Base-by-base conservation (phyloP, 2,797 vertebrate species). In the Chloroceryle amazona region DNA sequence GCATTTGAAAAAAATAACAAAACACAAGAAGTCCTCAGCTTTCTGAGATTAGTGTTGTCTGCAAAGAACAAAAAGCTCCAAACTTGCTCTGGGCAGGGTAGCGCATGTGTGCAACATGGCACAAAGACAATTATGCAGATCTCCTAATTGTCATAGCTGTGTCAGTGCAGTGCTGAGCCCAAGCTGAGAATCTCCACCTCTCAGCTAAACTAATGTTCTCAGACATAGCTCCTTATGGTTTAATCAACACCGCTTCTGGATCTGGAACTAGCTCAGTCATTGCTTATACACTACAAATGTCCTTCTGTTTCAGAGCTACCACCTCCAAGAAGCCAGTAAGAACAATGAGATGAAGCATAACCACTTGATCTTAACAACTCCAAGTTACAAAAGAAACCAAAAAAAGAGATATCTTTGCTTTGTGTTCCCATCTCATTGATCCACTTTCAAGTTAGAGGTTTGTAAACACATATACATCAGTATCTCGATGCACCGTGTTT, bases 101-200 rank as follows among this genome's bases (percentile, higher is more conserved):
- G 68, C 54, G 74, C 57, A 86, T 76, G 89, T 75, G 66, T 86
- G 80, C 54, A 83, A 88, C 58, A 41, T 52, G 39, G 80, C 70
- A 94, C 68, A 74, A 90, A 74, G 52, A 88, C 75, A 93, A 57
- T 89, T 79, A 94, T 11, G 66, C 86, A 94, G 82, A 83, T 65
- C 39, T 47, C 58, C 65, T 42, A 93, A 84, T 60, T 83, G 79
- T 21, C 54, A 81, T 10, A 72, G 73, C 49, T 84, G 19, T 58
- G 65, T 66, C 46, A 72, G 19, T 11, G 29, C 46, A 72, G 19
- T 11, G n/a, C 58, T 73, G 41, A 81, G 72, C 47, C 57, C 33
- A 89, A 70, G 66, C 15, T 60, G 46, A 88, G 54, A 83, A 81
- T 66, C 26, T 79, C 42, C 28, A 61, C 29, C 46, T 86, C 90